phyloP scores from a whole-genome alignment of 30 jellyfish, hydroid and myxozoan genomes.

The Aurelia coerulea region DNA sequence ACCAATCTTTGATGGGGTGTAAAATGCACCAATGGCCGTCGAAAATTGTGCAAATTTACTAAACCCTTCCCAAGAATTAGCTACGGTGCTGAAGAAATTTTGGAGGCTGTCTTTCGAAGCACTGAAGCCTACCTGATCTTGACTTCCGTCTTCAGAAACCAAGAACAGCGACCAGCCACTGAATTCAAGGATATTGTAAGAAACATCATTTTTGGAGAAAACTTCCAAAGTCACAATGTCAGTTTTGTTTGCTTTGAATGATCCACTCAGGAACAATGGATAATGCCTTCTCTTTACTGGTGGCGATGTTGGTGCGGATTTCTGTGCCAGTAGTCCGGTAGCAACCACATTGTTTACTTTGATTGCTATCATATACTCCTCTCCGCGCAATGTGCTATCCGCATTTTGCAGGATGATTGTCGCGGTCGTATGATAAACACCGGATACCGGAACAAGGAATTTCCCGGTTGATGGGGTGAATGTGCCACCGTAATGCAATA shows the following conservation, averaged over 20 bases:
- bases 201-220: constrained; percentile 21
- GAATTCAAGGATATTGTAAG: constrained; percentile 24
- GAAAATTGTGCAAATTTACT: constrained; percentile 34
- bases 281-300: constrained; percentile 50
- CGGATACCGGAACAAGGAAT: constrained; percentile 64
- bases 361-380: constrained; percentile 36
- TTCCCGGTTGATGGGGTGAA: constrained; percentile 46
- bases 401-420: constrained; percentile 78
- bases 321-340: constrained; percentile 52
- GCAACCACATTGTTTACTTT: constrained; percentile 42
- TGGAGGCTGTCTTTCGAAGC: background rate
- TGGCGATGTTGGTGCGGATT: constrained; percentile 45
- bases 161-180: constrained; percentile 89
- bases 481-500: constrained; percentile 30
- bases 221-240: constrained; percentile 45
- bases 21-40: constrained; percentile 44
- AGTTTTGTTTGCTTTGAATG: constrained; percentile 74
- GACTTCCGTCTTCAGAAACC: constrained; percentile 53
- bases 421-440: constrained; percentile 81
- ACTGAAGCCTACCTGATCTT: constrained; percentile 53
- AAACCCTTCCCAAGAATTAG: constrained; percentile 27
- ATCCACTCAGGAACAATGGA: constrained; percentile 85
- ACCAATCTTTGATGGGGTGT: constrained; percentile 46
- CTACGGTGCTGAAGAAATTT: constrained; percentile 20
- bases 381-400: constrained; percentile 25